Base-by-base conservation (phyloP, 1,140 invertebrate species). In the Octopus bimaculoides region DNA sequence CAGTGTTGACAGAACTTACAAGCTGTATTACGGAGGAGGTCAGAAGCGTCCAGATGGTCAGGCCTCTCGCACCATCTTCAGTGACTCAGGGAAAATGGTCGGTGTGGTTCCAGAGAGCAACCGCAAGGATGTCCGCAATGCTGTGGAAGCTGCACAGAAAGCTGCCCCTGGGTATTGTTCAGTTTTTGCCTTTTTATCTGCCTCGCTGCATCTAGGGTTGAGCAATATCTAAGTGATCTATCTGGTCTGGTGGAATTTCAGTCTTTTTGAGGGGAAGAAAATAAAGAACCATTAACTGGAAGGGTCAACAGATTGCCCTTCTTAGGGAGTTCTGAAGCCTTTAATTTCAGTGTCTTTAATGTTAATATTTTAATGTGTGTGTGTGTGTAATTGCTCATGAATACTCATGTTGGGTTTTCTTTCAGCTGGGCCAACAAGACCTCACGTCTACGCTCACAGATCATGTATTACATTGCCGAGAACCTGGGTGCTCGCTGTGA, bases 41-140 rank as follows among this genome's bases (percentile, higher is more conserved):
- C 91, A 92, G 84, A 91, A 91, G 80, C 81, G 91, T 75, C 91
- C 91, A 76, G 91, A 92, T 86, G 90, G 88, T n/a, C 89, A 89
- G 53, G 90, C 90, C 77, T 84, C 87, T 7, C 81, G 87, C 41
- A 83, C 89, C 54, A 82, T 86, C 14, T 54, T 79, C 8, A 84
- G 83, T 74, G 78, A 87, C 8, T 78, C 83, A 52, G 89, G 89
- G 20, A 85, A 87, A 73, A 86, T 90, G 5, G 81, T 91, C 76
- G 90, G 88, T 75, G 86, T 90, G 78, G 90, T 91, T 61, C 87
- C 88, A 9, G 91, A 92, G 78, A 89, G 90, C 75, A 91, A 89
- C 83, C 84, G 90, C 75, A 92, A 92, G 84, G 91, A 92, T 87
- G 84, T 91, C 1, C 85, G 91, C 54, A 91, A 92, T 88, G 91